Conservation (phyloP, 2,888 invertebrate genomes). For the Ectemnius continuus region DNA sequence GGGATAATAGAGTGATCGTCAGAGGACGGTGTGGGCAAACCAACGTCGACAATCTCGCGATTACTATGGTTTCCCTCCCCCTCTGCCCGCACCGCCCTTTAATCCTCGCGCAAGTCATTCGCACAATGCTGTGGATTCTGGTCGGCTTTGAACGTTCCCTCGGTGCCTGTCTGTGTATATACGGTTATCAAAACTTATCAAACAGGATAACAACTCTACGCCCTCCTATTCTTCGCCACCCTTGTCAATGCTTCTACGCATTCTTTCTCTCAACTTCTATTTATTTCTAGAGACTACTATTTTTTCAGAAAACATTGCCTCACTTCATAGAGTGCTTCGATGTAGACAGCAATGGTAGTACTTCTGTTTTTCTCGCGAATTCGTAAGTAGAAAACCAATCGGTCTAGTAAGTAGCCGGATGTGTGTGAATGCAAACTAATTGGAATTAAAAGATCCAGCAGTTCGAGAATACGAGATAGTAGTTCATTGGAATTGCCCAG, state of each 20-base stretch:
- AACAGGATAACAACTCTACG: neutral
- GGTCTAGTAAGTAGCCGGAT: no score
- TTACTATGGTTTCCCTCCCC: neutral
- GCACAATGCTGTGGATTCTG: neutral
- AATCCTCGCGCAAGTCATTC: neutral
- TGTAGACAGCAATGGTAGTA: no score
- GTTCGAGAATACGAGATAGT: neutral
- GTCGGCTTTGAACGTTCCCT: neutral
- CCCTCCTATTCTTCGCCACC: neutral
- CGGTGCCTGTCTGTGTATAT: neutral
- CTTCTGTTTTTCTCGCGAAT: no score
- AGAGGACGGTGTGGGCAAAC: neutral
- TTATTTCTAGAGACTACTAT: neutral
- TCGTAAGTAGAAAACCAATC: no score
- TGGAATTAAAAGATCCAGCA: neutral
- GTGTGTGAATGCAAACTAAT: no score
- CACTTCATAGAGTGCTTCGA: neutral
- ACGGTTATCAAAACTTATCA: slow-evolving; percentile 7
- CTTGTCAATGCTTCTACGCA: no score
- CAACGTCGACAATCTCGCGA: slow-evolving; percentile 7
- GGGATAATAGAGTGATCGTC: neutral
- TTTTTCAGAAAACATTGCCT: neutral
- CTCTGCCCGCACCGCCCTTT: neutral
- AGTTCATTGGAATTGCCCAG: neutral
- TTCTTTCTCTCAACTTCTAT: neutral